phyloP scores from a whole-genome alignment of 30 jellyfish, hydroid and myxozoan genomes.

The Rhopilema esculentum region DNA sequence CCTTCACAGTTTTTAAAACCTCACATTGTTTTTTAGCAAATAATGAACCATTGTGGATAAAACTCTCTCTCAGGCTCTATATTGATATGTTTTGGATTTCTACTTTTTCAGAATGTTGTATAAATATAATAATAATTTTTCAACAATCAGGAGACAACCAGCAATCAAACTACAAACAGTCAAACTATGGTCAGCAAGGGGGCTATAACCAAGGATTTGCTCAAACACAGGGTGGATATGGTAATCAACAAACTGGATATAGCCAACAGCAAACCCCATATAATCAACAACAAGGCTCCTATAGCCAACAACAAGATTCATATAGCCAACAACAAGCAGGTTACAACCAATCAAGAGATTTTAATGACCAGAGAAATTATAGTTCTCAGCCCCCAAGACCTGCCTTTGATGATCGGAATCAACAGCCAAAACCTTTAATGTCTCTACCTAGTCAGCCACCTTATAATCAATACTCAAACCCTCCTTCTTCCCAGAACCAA shows the following conservation, averaged over 20 bases:
- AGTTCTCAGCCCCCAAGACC: conserved; percentile 2
- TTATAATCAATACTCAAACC: conserved; percentile 24
- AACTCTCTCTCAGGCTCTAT: too few relatives aligned
- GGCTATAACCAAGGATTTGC: conserved; percentile 19
- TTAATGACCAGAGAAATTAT: conserved; percentile 2
- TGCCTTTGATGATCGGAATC: conserved; percentile 18
- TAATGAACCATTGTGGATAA: background rate
- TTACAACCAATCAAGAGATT: conserved; percentile 17
- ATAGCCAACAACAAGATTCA: conserved; percentile 49
- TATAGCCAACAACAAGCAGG: conserved; percentile 43
- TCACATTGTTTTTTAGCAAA: background rate
- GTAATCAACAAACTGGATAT: conserved; percentile 41
- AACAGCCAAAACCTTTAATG: conserved; percentile 41
- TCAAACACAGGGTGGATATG: background rate
- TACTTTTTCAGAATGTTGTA: background rate
- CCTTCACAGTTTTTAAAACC: too few relatives aligned
- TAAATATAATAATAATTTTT: too few relatives aligned
- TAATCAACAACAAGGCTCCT: conserved; percentile 38
- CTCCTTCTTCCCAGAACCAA: conserved; percentile 11
- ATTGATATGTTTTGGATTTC: background rate
- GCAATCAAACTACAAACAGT: conserved; percentile 2
- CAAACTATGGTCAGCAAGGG: conserved; percentile 16
- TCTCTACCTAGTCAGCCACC: conserved; percentile 52
- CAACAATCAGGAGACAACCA: conserved; percentile 1
- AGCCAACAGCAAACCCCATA: conserved; percentile 55